Conservation (phyloP, 1,140 invertebrate genomes). For the Drosophila sproati region DNA sequence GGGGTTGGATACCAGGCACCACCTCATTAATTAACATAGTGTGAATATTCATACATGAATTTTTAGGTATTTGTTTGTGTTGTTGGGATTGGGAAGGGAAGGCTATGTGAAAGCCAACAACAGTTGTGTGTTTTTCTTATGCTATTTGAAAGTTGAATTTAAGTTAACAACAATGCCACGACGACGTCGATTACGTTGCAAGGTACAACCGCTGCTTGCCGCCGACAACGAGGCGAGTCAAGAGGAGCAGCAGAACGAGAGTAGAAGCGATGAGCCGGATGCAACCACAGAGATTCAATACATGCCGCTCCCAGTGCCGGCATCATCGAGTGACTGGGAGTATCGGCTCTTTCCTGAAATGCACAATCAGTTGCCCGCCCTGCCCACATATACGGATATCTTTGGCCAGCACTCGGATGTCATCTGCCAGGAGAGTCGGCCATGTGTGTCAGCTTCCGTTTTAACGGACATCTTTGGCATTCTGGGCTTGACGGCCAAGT, state of each 20-base stretch:
- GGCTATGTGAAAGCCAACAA: constrained; percentile 40
- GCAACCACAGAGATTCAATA: neutral
- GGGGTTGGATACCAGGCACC: constrained; percentile 44
- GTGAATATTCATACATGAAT: constrained; percentile 57
- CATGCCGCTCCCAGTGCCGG: neutral
- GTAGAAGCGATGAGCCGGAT: constrained; percentile 20
- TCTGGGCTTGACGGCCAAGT: constrained; percentile 27
- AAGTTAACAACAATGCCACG: constrained; percentile 56
- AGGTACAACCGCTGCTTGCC: constrained; percentile 43
- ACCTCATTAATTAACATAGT: constrained; percentile 77
- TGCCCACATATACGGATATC: constrained; percentile 63
- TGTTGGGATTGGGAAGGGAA: neutral
- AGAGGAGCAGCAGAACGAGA: constrained; percentile 17
- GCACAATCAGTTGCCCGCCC: constrained; percentile 33
- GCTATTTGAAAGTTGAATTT: constrained; percentile 39
- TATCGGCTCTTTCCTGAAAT: constrained; percentile 65
- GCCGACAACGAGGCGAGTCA: constrained; percentile 16
- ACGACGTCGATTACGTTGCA: constrained; percentile 60
- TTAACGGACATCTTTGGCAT: constrained; percentile 48
- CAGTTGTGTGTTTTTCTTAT: constrained; percentile 15
- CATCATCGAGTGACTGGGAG: constrained; percentile 39
- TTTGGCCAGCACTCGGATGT: constrained; percentile 56
- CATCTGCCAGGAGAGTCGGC: neutral
- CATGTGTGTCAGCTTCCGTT: neutral
- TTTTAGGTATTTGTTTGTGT: constrained; percentile 26